These are phyloP conservation scores for Pollenia angustigena DNA, from an alignment of 2,888 invertebrate species.

Conservation along the genomic window DNA sequence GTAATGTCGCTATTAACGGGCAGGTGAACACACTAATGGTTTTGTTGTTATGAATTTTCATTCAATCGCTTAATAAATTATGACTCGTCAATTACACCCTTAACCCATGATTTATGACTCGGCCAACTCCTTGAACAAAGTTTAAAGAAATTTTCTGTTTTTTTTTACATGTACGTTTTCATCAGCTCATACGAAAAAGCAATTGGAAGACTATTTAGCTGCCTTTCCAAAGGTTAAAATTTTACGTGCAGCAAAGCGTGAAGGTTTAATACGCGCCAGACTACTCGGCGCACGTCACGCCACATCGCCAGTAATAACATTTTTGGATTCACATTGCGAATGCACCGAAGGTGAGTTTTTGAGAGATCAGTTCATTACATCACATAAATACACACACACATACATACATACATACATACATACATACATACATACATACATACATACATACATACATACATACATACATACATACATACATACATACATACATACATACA, in stretches of 20 bases:
- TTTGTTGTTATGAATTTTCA: constrained; percentile 16
- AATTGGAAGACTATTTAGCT: constrained; percentile 96
- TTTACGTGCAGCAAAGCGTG: constrained; percentile 94
- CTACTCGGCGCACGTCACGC: constrained; percentile 94
- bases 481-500: too few species aligned
- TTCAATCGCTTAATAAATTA: neutral
- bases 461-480: too few species aligned
- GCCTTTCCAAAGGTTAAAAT: constrained; percentile 96
- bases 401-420: too few species aligned
- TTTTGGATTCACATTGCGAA: constrained; percentile 99
- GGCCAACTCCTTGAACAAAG: constrained; percentile 61
- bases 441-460: too few species aligned
- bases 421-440: too few species aligned
- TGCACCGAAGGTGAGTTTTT: constrained; percentile 94
- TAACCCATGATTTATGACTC: constrained; percentile 2
- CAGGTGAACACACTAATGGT: neutral
- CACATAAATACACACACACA: too few species aligned
- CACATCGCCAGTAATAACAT: constrained; percentile 95
- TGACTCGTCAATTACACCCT: constrained; percentile 5
- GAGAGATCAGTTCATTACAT: too few species aligned
- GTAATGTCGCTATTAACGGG: neutral
- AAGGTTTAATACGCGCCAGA: constrained; percentile 97
- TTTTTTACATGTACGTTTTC: constrained; percentile 6
- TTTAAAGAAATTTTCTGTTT: constrained; percentile 14
- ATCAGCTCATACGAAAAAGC: constrained; percentile 95